Evolutionary conservation across 2,113 vertebrate genomes (phyloP), one percentile per base, ranked within the genome.

Genomic region (Symphodus melops): DNA sequence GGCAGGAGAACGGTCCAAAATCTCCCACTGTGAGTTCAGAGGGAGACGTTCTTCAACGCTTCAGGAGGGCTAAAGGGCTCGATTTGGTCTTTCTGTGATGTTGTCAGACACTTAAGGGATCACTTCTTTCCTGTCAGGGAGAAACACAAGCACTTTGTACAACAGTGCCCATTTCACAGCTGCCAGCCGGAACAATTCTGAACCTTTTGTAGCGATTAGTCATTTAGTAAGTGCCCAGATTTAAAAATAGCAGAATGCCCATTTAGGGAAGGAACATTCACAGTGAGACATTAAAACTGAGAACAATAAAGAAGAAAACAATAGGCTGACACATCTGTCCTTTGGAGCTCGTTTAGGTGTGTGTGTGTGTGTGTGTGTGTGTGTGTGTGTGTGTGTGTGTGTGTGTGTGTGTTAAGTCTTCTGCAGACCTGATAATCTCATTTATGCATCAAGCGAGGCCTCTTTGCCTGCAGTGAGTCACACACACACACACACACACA

Each of bases 391-490:
- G 25, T 53, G 39, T 48, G 42, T 66, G 57, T 48, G n/a, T n/a
- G n/a, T n/a, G 28, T 33, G 5, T 33, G 28, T 42, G 53, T 39
- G 28, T 52, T 36, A 61, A 36, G 16, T 44, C 21, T 33, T 19
- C 48, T 37, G 25, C n/a, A 76, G 68, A 79, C 62, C 41, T 52
- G 55, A 44, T 62, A 76, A 58, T 72, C 61, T 75, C 61, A 71
- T 58, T 21, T 68, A 42, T 5, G 3, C 2, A 25, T 87, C 36
- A 57, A 25, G 59, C 4, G 0, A 66, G 51, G 44, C 39, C 25
- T 72, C 17, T n/a, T 28, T 69, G 74, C 59, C 52, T 5, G 11
- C 19, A 56, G 78, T 56, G 49, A 51, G 42, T 62, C 17, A 58
- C 51, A 57, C 49, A 61, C 20, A 41, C 10, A 37, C 49, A 52